These are phyloP conservation scores for Nesoenas mayeri DNA, from an alignment of 2,113 vertebrate genomes.

Conservation along the genomic window DNA sequence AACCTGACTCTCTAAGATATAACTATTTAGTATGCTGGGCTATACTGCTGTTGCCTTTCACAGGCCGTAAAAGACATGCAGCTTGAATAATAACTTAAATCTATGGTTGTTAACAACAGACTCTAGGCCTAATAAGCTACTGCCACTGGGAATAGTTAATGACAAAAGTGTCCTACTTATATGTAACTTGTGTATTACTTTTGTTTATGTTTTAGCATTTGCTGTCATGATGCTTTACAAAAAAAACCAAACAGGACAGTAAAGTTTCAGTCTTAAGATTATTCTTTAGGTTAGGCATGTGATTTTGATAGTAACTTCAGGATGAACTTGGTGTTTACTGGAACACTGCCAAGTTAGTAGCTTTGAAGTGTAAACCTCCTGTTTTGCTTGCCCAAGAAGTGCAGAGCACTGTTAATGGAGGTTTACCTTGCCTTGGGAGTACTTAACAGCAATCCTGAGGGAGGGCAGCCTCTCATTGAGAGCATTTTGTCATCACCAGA, in stretches of 20 bases:
- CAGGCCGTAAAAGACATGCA: not conserved
- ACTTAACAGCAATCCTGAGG: not conserved
- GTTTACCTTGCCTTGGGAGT: not conserved
- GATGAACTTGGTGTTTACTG: not conserved
- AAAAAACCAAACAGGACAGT: too few relatives aligned
- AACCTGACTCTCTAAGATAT: not conserved
- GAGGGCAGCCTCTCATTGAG: not conserved
- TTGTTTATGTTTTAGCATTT: not conserved
- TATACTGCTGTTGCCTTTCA: not conserved
- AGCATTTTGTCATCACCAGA: not conserved
- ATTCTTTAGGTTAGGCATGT: not conserved
- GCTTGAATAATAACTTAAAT: not conserved
- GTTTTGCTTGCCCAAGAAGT: not conserved
- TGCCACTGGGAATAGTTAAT: not conserved
- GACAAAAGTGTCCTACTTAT: not conserved
- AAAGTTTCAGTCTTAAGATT: not conserved
- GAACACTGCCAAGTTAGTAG: not conserved
- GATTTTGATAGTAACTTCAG: not conserved
- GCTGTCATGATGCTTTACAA: not conserved
- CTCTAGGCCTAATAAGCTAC: not conserved
- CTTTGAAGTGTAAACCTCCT: conserved; percentile 13
- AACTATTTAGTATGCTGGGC: not conserved
- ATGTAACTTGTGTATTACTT: not conserved
- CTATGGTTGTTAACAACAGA: not conserved
- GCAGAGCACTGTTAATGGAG: not conserved